Base-by-base conservation (phyloP, 2,888 invertebrate genomes). In the Metellina segmentata region DNA sequence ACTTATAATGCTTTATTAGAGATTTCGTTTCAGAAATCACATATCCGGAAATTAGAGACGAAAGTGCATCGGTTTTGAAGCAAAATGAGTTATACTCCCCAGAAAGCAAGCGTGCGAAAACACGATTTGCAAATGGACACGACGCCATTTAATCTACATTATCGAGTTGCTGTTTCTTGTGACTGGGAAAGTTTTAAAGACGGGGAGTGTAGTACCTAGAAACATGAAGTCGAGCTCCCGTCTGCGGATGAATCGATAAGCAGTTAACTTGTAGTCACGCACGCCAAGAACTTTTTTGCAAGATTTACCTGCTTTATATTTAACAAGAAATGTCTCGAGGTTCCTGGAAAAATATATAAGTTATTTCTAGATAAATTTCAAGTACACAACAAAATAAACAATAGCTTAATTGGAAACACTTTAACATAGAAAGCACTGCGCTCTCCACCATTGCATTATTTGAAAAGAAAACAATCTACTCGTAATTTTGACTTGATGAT, bases 71-170 rank as follows among this genome's bases (percentile, higher is more conserved):
- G 78, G 52, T 78, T 19, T 52, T 51, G 52, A 52, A 78, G 20
- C 53, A 85, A 75, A 61, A 85, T 52, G 75, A 34, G 53, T 75
- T 48, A 53, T 85, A 20, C 34, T 82, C 52, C n/a, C n/a, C 48
- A 20, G 51, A n/a, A 72, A 16, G 16, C 13, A 72, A 82, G 75
- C 85, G 85, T 85, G 85, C 13, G 53, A 20, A 48, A 61, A 53
- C 74, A 61, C 74, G 85, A 85, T 85, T 85, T 85, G 85, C 85
- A 74, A 61, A 72, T 51, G 86, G 48, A 85, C 75, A 75, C 19
- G 74, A 81, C 52, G 81, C 19, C 70, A 78, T 78, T 90, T 90
- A 85, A 90, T 85, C 85, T 90, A 70, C 71, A 81, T 90, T 85
- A 90, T 85, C 85, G 85, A 85, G 72, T 85, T 79, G 52, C 79